phyloP scores from a whole-genome alignment of 1,140 invertebrate genomes.

The Phthorimaea operculella region DNA sequence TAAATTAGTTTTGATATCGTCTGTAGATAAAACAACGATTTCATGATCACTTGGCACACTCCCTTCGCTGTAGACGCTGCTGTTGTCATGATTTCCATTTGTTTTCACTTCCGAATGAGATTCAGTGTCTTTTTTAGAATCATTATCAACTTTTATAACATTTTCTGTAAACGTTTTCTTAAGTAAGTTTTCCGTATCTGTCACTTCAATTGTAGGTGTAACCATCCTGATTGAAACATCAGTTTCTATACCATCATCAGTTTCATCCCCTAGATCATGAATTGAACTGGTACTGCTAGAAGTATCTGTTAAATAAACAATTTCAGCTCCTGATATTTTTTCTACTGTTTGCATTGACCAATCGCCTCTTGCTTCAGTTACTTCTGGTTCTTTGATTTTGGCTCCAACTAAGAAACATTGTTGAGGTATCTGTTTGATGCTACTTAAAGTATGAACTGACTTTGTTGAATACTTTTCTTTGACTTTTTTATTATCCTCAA shows the following conservation, averaged over 20 bases:
- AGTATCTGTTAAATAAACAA: constrained; percentile 64
- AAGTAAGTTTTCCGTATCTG: constrained; percentile 49
- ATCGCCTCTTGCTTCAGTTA: constrained; percentile 58
- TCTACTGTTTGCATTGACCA: constrained; percentile 58
- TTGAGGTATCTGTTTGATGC: constrained; percentile 45
- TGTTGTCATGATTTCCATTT: constrained; percentile 5
- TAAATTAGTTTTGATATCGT: constrained; percentile 50
- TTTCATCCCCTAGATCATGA: constrained; percentile 49
- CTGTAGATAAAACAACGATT: constrained; percentile 49
- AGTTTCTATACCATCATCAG: constrained; percentile 43
- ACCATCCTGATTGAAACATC: constrained; percentile 59
- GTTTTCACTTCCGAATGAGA: too few relatives aligned
- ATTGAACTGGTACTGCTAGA: constrained; percentile 65
- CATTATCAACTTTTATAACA: not conserved
- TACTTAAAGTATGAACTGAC: constrained; percentile 18
- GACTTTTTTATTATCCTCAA: constrained; percentile 34
- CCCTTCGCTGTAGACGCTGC: not conserved
- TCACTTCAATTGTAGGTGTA: constrained; percentile 63
- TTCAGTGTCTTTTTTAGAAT: too few relatives aligned
- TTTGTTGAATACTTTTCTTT: constrained; percentile 21
- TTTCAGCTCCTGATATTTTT: constrained; percentile 58
- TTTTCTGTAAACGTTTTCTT: constrained; percentile 36
- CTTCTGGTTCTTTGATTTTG: constrained; percentile 59
- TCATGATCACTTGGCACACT: constrained; percentile 28
- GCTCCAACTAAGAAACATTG: constrained; percentile 59